Evolutionary conservation across 2,113 vertebrate genomes (phyloP), one percentile per base, ranked within the genome.

Genomic region (Hippolais icterina): DNA sequence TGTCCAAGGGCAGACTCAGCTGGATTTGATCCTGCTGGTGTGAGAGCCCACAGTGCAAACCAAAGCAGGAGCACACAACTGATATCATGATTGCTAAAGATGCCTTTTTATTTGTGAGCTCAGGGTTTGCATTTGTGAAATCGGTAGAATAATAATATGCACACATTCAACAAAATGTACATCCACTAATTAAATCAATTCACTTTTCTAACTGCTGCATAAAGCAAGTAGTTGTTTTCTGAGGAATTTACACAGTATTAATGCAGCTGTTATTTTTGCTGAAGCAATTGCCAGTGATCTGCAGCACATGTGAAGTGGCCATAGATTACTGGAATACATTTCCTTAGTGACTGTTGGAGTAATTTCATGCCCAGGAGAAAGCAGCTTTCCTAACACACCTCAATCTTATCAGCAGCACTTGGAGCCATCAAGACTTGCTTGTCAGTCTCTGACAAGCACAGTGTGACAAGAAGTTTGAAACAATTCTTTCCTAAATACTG

Each of bases 301-400:
- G 57, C 77, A 79, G 74, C 24, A 39, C 80, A 53, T n/a, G n/a
- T 63, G 46, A 83, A 96, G 78, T 80, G 85, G 76, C 66, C 78
- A 70, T 27, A 93, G 83, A 93, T 93, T 95, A 82, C 68, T 88
- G 74, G 87, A 84, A 92, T 75, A 75, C 54, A 84, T 95, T 92
- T 91, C 75, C 44, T 74, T 78, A 54, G 80, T 0, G 0, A 41
- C 64, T 90, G 52, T 70, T 33, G 10, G 75, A 92, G 89, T 95
- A 89, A 91, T 93, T 82, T 89, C 80, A 83, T 72, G 65, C 70
- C 80, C 56, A 92, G 74, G 54, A 96, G 71, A 94, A 85, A 75
- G 49, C 47, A 46, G 76, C 46, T 89, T 82, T 69, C 77, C 76
- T 83, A 78, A 91, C 18, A 79, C 46, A 83, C 71, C 72, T 76